A percentile compares a stretch with the other conserved stretches of the same genome.
Evolutionary conservation across 1,140 invertebrate species (phyloP).

Genomic region (Parasteatoda tepidariorum): DNA sequence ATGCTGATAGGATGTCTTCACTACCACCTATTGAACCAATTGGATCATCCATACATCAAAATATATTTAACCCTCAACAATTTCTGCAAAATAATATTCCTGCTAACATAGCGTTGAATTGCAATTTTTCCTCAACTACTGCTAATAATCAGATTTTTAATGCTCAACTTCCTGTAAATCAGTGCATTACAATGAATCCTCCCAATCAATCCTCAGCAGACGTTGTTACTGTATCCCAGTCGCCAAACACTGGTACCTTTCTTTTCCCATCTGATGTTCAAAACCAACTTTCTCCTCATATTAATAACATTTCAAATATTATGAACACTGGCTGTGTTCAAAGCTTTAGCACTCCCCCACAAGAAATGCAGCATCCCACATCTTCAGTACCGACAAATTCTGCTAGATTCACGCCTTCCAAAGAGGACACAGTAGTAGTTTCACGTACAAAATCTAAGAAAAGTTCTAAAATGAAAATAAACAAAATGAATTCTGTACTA

Average conservation of each 20-base stretch:
- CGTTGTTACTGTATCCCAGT: slow-evolving; percentile 21
- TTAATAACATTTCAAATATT: slow-evolving; percentile 24
- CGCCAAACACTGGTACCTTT: slow-evolving; percentile 44
- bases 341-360: slow-evolving; percentile 16
- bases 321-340: slow-evolving; percentile 42
- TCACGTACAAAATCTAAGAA: slow-evolving; percentile 52
- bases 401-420: slow-evolving; percentile 17
- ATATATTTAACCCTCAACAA: slow-evolving; percentile 47
- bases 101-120: slow-evolving; percentile 49
- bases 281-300: slow-evolving; percentile 11
- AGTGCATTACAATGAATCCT: slow-evolving; percentile 45
- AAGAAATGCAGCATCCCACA: background rate
- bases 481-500: slow-evolving; percentile 59
- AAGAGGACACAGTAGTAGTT: slow-evolving; percentile 12
- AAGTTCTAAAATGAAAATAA: slow-evolving; percentile 28
- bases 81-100: slow-evolving; percentile 38
- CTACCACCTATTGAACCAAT: slow-evolving; percentile 24
- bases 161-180: slow-evolving; percentile 53
- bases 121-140: slow-evolving; percentile 41
- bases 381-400: slow-evolving; percentile 13
- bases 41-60: slow-evolving; percentile 33
- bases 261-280: slow-evolving; percentile 39
- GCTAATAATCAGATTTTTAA: slow-evolving; percentile 35
- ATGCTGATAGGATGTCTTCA: slow-evolving; percentile 47
- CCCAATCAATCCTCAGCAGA: background rate